phyloP scores from a whole-genome alignment of 1,140 invertebrate genomes.

The Temnothorax curvispinosus region DNA sequence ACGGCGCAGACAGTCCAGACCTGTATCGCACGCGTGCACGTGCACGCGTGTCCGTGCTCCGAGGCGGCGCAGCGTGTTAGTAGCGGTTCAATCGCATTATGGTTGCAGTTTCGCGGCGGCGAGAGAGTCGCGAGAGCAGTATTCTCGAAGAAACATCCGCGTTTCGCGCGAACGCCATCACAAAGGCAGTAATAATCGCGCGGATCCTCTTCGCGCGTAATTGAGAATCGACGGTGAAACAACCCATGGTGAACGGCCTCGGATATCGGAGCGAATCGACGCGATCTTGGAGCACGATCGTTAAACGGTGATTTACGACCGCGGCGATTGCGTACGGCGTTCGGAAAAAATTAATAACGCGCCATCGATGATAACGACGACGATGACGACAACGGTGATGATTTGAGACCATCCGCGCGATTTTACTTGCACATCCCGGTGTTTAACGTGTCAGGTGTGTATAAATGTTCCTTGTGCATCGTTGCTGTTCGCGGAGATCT shows the following conservation, averaged over 20 bases:
- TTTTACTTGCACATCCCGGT: conserved; percentile 14
- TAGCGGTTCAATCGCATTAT: neutral
- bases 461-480: conserved; percentile 35
- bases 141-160: neutral
- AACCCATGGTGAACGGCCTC: neutral
- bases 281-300: conserved; percentile 4
- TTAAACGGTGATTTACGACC: conserved; percentile 65
- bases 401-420: conserved; percentile 11
- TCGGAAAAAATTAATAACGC: conserved; percentile 45
- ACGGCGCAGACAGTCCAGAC: conserved; percentile 24
- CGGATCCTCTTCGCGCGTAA: conserved; percentile 6
- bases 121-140: neutral
- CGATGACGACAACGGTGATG: conserved; percentile 23
- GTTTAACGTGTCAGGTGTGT: conserved; percentile 46
- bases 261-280: conserved; percentile 20
- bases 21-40: conserved; percentile 43
- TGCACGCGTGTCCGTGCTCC: conserved; percentile 4
- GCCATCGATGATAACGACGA: conserved; percentile 5
- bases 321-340: conserved; percentile 12
- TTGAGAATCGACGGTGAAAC: conserved; percentile 32
- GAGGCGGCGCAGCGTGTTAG: neutral
- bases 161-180: neutral
- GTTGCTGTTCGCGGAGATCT: conserved; percentile 21
- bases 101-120: neutral
- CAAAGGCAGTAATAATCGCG: conserved; percentile 7